Conservation (phyloP, 2,888 invertebrate species). For the Agrotis puta region DNA sequence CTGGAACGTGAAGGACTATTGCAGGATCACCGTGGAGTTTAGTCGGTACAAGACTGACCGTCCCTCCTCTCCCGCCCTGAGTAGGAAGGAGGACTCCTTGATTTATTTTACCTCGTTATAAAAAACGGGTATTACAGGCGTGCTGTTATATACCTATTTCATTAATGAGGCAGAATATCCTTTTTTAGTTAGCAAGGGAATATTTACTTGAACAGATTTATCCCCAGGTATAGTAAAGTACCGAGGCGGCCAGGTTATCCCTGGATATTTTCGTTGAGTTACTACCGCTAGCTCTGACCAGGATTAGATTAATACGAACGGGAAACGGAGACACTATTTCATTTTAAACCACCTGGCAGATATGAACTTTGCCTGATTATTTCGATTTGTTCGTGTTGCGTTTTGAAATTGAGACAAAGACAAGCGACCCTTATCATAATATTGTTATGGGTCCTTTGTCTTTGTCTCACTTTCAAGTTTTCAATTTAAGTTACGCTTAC, state of each 20-base stretch:
- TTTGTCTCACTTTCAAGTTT: too few species aligned
- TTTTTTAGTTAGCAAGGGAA: conserved; percentile 34
- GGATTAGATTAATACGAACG: conserved; percentile 76
- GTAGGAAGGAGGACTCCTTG: too few species aligned
- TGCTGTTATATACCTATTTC: neutral
- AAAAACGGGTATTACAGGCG: neutral
- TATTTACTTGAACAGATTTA: conserved; percentile 63
- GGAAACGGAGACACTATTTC: conserved; percentile 70
- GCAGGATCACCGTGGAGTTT: too few species aligned
- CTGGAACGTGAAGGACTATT: too few species aligned
- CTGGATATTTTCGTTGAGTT: conserved; percentile 76
- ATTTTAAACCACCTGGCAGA: conserved; percentile 67
- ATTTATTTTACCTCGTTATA: too few species aligned
- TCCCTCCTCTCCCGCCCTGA: too few species aligned
- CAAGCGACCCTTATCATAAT: neutral
- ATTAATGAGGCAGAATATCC: conserved; percentile 19
- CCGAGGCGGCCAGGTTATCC: conserved; percentile 66
- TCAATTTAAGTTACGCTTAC: too few species aligned
- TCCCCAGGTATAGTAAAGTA: conserved; percentile 65
- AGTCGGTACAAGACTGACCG: too few species aligned
- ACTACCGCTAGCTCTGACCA: conserved; percentile 68
- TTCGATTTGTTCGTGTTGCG: conserved; percentile 31
- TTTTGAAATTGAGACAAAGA: neutral
- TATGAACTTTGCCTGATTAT: conserved; percentile 51
- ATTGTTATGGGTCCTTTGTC: neutral